Percentiles rank a stretch among this genome's conserved stretches.
Conservation (phyloP, 1,140 invertebrate genomes). For the Pseudachorutes palmiensis region DNA sequence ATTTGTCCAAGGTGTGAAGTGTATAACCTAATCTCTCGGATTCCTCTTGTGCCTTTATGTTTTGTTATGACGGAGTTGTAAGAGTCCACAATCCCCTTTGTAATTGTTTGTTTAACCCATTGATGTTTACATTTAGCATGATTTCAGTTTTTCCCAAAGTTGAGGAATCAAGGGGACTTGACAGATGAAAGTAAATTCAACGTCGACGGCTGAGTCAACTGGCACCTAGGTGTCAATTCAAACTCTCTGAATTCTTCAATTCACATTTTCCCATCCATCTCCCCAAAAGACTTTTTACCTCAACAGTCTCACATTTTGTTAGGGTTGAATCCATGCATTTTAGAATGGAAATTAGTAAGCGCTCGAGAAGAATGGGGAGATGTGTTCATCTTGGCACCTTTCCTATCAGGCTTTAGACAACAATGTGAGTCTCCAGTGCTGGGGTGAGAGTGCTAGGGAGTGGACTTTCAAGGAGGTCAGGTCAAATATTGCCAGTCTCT, state of each 20-base stretch:
- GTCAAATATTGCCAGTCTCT: no score
- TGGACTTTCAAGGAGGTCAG: no score
- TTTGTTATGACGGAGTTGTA: not conserved
- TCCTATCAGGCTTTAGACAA: not conserved
- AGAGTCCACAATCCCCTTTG: not conserved
- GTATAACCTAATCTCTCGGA: no score
- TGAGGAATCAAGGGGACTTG: no score
- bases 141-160: no score
- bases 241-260: constrained; percentile 35
- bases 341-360: constrained; percentile 1
- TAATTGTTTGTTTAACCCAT: constrained; percentile 5
- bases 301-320: not conserved
- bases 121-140: constrained; percentile 8
- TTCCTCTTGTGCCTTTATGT: no score
- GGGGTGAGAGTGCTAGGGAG: no score
- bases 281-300: not conserved
- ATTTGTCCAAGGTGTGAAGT: no score
- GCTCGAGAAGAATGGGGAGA: not conserved
- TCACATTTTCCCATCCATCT: not conserved
- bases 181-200: not conserved
- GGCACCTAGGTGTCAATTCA: constrained; percentile 37
- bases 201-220: constrained; percentile 26
- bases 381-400: not conserved
- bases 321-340: not conserved
- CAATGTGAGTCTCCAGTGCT: not conserved